Evolutionary conservation across 1,140 invertebrate species (phyloP).

Genomic region (Ips typographus): DNA sequence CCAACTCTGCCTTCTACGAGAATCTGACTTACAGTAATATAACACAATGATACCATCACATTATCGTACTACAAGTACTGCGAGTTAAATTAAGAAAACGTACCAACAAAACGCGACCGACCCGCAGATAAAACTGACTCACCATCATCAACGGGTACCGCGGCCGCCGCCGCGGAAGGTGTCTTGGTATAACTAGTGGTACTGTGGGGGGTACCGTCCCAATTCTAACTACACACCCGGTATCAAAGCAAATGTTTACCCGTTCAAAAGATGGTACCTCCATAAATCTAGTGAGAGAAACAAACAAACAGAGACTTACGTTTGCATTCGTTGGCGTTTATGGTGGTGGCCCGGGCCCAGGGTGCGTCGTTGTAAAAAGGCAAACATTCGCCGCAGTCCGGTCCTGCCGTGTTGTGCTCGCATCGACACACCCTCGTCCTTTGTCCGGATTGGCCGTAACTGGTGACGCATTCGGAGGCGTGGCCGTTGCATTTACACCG

Average conservation of each 20-base stretch:
- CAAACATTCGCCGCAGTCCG: constrained; percentile 89
- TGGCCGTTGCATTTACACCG: constrained; percentile 98
- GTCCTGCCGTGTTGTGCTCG: constrained; percentile 92
- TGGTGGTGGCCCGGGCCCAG: constrained; percentile 85
- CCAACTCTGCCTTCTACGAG: too few species aligned
- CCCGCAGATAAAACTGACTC: too few species aligned
- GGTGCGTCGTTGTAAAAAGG: constrained; percentile 96
- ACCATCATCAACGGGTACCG: too few species aligned
- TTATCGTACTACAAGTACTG: too few species aligned
- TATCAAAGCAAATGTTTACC: background rate
- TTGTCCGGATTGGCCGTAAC: constrained; percentile 53
- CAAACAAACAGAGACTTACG: constrained; percentile 62
- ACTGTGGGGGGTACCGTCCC: background rate
- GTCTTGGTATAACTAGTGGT: background rate
- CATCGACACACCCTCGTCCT: constrained; percentile 72
- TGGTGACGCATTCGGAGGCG: constrained; percentile 82
- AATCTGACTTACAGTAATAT: too few species aligned
- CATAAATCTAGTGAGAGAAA: background rate
- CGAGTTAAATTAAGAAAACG: too few species aligned
- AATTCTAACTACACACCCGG: background rate
- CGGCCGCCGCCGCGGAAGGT: background rate
- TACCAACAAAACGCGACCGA: too few species aligned
- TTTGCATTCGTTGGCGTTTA: constrained; percentile 92
- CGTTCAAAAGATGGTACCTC: background rate
- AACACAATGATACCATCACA: too few species aligned